Conservation (phyloP, 2,888 invertebrate genomes). For the Blastobasis lacticolella region DNA sequence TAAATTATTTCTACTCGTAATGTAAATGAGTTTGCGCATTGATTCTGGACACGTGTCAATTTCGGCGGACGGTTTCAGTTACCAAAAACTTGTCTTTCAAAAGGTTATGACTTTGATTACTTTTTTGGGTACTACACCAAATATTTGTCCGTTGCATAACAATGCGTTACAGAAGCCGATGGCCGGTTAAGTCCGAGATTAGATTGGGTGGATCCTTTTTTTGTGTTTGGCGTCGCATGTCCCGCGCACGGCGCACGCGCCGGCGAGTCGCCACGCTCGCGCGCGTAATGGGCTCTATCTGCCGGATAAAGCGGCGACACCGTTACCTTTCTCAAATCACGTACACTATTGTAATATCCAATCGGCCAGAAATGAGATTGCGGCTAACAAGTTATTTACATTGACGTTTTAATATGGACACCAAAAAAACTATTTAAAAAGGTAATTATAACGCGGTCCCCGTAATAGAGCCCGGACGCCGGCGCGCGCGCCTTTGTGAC, state of each 20-base stretch:
- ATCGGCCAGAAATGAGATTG: conserved; percentile 74
- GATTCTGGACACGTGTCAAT: no score
- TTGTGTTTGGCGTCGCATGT: conserved; percentile 16
- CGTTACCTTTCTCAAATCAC: conserved; percentile 75
- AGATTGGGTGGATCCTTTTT: conserved; percentile 29
- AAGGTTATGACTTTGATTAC: no score
- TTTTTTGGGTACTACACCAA: no score
- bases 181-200: conserved; percentile 16
- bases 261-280: conserved; percentile 18
- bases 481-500: conserved; percentile 64
- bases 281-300: conserved; percentile 59
- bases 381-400: conserved; percentile 76
- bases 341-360: conserved; percentile 75
- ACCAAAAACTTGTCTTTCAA: no score
- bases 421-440: conserved; percentile 72
- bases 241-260: conserved; percentile 47
- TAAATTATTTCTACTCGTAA: no score
- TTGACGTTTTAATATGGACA: conserved; percentile 74
- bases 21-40: no score
- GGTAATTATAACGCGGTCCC: conserved; percentile 68
- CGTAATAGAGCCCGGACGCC: conserved; percentile 66
- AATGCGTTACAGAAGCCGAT: no score
- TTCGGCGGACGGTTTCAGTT: no score
- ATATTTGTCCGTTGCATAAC: conserved; percentile 1
- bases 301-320: conserved; percentile 70